Evolutionary conservation across 2,113 vertebrate species (phyloP), one percentile per base, ranked within the genome.

Genomic region (Acanthochromis polyacanthus): DNA sequence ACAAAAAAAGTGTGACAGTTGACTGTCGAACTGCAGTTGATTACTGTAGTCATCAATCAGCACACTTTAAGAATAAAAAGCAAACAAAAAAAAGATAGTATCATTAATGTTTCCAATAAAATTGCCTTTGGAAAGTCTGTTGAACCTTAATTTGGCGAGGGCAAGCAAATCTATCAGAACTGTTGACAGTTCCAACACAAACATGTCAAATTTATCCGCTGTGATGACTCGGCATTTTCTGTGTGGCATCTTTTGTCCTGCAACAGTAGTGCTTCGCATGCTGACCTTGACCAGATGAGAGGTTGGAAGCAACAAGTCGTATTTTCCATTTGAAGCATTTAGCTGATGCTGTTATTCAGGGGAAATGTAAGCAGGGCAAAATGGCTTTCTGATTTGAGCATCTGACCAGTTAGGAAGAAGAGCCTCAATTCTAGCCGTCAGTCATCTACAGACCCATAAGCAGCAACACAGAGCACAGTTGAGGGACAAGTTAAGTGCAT

Each of bases 151-250:
- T 64, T 63, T 48, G 40, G 5, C 50, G 69, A 36, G 14, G 28
- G 38, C 32, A 5, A 16, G 40, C 10, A 67, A 32, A 71, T 64
- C 60, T 50, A 11, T 84, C 55, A 70, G 20, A 28, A 36, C 10
- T 73, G 55, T 53, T 79, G 80, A 81, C 74, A 73, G 2, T 20
- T 76, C 55, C 28, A 51, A 62, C 28, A 14, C 38, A 48, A 50
- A 71, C 57, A 36, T 59, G 20, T 20, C 60, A 68, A 64, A 86
- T 46, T 48, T 69, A 80, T 77, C 38, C 28, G 59, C 43, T 53
- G 43, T 45, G 73, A 69, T 52, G 30, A 58, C 50, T 70, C 65
- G 32, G 62, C 67, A 12, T 38, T 66, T 65, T 7, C 57, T 58
- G 5, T 71, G 25, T 79, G 46, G 55, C 38, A 43, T 71, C 23